Evolutionary conservation across 2,888 invertebrate species (phyloP).

Genomic region (Himalopsyche japonica): DNA sequence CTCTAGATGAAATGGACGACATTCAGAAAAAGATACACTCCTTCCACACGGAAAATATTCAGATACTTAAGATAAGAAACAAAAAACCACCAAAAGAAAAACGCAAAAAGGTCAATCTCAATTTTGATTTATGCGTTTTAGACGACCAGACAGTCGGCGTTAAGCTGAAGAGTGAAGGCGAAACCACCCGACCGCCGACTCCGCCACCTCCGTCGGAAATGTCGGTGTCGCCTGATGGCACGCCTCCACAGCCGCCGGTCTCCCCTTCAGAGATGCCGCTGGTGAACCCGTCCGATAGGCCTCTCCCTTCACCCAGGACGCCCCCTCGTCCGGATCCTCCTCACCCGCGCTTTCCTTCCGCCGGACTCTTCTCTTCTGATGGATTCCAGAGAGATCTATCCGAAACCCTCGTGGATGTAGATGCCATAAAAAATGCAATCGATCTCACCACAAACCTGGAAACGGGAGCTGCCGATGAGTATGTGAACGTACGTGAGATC

Average conservation of each 20-base stretch:
- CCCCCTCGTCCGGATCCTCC: neutral
- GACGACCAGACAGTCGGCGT: conserved; percentile 58
- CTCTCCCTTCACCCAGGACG: neutral
- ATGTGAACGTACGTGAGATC: conserved; percentile 57
- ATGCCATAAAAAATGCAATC: conserved; percentile 59
- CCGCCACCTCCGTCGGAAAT: neutral
- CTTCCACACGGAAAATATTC: conserved; percentile 67
- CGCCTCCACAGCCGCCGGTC: neutral
- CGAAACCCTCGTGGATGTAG: conserved; percentile 46
- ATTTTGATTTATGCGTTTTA: conserved; percentile 59
- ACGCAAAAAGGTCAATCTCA: conserved; percentile 60
- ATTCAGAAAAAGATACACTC: conserved; percentile 66
- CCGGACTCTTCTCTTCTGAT: neutral
- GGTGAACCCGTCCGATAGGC: neutral
- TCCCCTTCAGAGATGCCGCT: neutral
- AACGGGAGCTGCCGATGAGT: conserved; percentile 49
- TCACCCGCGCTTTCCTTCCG: neutral
- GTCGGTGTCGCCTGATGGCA: neutral
- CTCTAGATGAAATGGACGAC: conserved; percentile 63
- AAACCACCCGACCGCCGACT: neutral
- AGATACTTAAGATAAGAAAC: conserved; percentile 63
- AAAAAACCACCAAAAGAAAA: conserved; percentile 61
- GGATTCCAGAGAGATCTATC: neutral
- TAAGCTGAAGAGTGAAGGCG: conserved; percentile 52
- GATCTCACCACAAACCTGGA: conserved; percentile 44